These are phyloP conservation scores for Psittacula cyanocephala DNA, from an alignment of 2,113 vertebrate genomes.

Conservation along the genomic window DNA sequence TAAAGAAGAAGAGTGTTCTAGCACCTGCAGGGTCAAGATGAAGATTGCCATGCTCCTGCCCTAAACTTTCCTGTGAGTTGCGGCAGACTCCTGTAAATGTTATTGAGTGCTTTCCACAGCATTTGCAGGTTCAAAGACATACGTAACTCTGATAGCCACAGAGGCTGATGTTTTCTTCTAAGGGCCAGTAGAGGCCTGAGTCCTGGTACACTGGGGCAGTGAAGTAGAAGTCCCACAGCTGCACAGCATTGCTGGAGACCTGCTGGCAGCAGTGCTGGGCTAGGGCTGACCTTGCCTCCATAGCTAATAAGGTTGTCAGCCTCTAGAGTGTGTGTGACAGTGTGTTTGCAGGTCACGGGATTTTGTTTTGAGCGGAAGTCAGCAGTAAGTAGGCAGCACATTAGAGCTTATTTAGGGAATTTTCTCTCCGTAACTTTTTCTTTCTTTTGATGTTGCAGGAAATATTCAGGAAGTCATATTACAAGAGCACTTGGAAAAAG, in stretches of 20 bases:
- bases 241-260: not conserved
- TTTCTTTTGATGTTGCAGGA: constrained; percentile 74
- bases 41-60: not conserved
- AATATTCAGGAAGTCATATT: constrained; percentile 98
- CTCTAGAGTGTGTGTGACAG: not conserved
- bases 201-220: not conserved
- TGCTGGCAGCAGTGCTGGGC: not conserved
- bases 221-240: not conserved
- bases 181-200: not conserved
- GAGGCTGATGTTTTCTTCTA: not conserved
- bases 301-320: not conserved
- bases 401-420: not conserved
- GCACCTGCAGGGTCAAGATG: not conserved
- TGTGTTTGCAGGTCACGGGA: not conserved
- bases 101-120: not conserved
- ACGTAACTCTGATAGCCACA: not conserved
- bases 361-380: not conserved
- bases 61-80: not conserved
- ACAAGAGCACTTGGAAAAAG: constrained; percentile 92
- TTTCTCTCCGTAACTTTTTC: not conserved
- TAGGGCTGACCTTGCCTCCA: not conserved
- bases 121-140: not conserved
- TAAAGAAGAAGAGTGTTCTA: not conserved
- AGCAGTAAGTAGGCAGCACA: not conserved
- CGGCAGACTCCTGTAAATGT: not conserved